Conservation (phyloP, 2,113 vertebrate genomes). For the Labeo catla region DNA sequence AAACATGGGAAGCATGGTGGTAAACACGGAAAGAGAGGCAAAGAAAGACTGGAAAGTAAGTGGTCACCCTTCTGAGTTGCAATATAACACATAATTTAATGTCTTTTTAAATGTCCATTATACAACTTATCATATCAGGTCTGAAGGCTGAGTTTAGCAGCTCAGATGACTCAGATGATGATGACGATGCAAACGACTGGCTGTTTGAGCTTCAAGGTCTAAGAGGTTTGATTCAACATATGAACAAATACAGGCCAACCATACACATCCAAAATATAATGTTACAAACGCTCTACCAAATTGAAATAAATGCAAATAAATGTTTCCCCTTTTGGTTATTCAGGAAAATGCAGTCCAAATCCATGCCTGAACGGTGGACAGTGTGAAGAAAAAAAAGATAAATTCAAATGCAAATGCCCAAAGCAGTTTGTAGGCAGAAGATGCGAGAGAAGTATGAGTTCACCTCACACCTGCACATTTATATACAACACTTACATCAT, state of each 20-base stretch:
- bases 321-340: conserved; percentile 13
- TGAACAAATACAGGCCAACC: too few species aligned
- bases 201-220: conserved; percentile 65
- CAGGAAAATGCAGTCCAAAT: conserved; percentile 72
- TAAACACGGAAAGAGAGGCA: background rate
- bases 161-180: conserved; percentile 45
- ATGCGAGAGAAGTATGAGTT: conserved; percentile 72
- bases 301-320: background rate
- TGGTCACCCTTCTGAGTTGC: background rate
- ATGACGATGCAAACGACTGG: conserved; percentile 63
- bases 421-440: conserved; percentile 64
- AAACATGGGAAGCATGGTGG: background rate
- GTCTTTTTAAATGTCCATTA: background rate
- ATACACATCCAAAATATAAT: too few species aligned
- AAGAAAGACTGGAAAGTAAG: conserved; percentile 61
- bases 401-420: conserved; percentile 72
- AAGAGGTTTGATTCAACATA: conserved; percentile 60
- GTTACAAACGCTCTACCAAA: background rate
- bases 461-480: background rate
- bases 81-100: background rate
- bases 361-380: conserved; percentile 73
- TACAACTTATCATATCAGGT: background rate
- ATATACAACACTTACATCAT: background rate
- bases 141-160: conserved; percentile 61
- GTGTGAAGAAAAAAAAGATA: conserved; percentile 65